phyloP scores from a whole-genome alignment of 2,888 invertebrate species.

The Caenorhabditis wallacei region DNA sequence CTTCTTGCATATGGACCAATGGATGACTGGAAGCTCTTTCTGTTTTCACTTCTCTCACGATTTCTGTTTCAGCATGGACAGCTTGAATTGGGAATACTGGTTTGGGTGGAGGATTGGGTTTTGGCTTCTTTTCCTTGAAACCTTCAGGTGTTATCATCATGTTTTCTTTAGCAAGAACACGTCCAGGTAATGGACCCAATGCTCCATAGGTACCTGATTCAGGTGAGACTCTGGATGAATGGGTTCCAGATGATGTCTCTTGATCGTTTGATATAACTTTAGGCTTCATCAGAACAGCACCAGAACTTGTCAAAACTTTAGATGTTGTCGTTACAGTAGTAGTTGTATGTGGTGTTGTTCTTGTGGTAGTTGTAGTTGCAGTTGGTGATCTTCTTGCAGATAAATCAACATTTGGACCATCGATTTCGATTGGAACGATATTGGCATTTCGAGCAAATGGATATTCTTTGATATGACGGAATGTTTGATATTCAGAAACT shows the following conservation, averaged over 20 bases:
- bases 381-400: constrained; percentile 46
- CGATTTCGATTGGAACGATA: constrained; percentile 79
- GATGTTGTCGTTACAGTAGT: constrained; percentile 60
- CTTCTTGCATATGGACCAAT: constrained; percentile 70
- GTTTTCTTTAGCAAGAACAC: constrained; percentile 78
- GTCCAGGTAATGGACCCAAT: constrained; percentile 79
- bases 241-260: constrained; percentile 21
- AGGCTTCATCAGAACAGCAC: constrained; percentile 73
- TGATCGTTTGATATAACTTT: constrained; percentile 70
- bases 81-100: constrained; percentile 67
- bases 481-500: constrained; percentile 66
- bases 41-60: constrained; percentile 49
- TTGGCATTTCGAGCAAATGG: constrained; percentile 65
- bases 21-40: constrained; percentile 64
- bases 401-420: constrained; percentile 77
- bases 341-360: constrained; percentile 23
- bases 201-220: constrained; percentile 76
- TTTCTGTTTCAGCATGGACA: constrained; percentile 46
- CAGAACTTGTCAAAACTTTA: constrained; percentile 70
- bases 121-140: constrained; percentile 68
- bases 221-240: constrained; percentile 63
- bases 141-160: constrained; percentile 80
- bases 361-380: constrained; percentile 21
- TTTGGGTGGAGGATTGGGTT: constrained; percentile 81
- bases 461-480: constrained; percentile 68